Percentiles rank a stretch among this genome's conserved stretches.
Evolutionary conservation across 2,797 vertebrate genomes (phyloP).

Genomic region (Propithecus deckenii): DNA sequence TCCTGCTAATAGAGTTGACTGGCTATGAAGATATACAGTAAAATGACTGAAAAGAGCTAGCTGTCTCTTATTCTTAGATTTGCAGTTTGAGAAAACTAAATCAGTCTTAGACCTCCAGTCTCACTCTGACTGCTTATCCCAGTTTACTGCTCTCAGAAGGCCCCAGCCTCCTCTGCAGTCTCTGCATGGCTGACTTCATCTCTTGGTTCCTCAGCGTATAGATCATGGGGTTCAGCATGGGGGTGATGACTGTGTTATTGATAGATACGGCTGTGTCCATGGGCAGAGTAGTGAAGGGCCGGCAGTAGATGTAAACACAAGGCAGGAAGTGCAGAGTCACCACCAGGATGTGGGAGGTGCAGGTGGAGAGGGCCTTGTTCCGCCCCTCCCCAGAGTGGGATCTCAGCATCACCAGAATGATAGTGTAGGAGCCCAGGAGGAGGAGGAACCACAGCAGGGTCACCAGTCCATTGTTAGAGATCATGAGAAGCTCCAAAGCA

Average conservation of each 20-base stretch:
- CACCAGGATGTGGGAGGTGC: conserved; percentile 77
- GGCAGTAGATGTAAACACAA: conserved; percentile 73
- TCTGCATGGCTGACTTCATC: conserved; percentile 73
- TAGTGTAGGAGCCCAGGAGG: conserved; percentile 71
- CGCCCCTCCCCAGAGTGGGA: conserved; percentile 35
- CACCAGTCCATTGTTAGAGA: conserved; percentile 78
- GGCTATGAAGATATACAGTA: background rate
- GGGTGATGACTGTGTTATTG: conserved; percentile 77
- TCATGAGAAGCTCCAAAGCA: conserved; percentile 71
- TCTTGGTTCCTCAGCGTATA: conserved; percentile 79
- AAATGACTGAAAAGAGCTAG: background rate
- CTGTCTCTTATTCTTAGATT: background rate
- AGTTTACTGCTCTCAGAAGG: background rate
- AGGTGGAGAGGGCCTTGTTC: conserved; percentile 71
- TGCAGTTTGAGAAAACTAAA: background rate
- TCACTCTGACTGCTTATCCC: background rate
- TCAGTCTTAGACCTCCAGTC: background rate
- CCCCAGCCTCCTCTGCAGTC: conserved; percentile 52
- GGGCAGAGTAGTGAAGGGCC: conserved; percentile 67
- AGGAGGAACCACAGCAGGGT: conserved; percentile 76
- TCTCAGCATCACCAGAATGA: conserved; percentile 64
- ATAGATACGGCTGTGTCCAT: conserved; percentile 76
- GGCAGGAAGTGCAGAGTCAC: conserved; percentile 76
- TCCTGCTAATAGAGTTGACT: background rate
- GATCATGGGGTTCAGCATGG: conserved; percentile 81